phyloP scores from a whole-genome alignment of 2,113 vertebrate species.

The Heterochromis multidens region DNA sequence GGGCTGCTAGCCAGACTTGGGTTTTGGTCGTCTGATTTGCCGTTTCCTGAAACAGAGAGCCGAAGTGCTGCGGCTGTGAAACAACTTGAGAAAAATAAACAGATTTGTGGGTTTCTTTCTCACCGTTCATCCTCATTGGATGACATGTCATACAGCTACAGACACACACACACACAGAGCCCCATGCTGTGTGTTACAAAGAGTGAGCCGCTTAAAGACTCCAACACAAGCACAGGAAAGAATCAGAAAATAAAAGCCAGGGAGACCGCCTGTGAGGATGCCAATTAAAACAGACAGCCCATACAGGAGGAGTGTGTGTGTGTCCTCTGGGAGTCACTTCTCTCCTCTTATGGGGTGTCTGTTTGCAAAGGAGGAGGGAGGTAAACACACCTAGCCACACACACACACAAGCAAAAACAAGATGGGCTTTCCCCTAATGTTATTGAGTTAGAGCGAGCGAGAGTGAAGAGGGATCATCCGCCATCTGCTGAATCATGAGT shows the following conservation, averaged over 20 bases:
- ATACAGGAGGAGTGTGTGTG: background rate
- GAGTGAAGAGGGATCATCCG: slow-evolving; percentile 10
- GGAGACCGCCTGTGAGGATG: slow-evolving; percentile 10
- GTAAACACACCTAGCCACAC: background rate
- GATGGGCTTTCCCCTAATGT: slow-evolving; percentile 32
- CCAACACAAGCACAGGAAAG: slow-evolving; percentile 16
- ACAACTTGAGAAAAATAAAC: slow-evolving; percentile 34
- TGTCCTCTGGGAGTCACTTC: slow-evolving; percentile 30
- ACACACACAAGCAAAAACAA: slow-evolving; percentile 7
- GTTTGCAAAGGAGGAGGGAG: slow-evolving; percentile 9
- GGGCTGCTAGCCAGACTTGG: background rate
- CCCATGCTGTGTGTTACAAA: slow-evolving; percentile 8
- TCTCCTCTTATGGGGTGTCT: slow-evolving; percentile 31
- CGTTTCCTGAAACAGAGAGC: background rate
- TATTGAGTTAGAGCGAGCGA: background rate
- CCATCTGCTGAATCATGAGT: slow-evolving; percentile 29
- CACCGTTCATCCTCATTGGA: background rate
- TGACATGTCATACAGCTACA: background rate
- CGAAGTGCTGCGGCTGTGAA: background rate
- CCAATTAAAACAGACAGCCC: slow-evolving; percentile 53
- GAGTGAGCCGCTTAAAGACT: background rate
- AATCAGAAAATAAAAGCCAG: slow-evolving; percentile 40
- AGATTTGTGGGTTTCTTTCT: background rate
- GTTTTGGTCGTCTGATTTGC: slow-evolving; percentile 10
- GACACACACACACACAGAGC: background rate